Base-by-base conservation (phyloP, 1,140 invertebrate genomes). In the Ceratosolen solmsi region DNA sequence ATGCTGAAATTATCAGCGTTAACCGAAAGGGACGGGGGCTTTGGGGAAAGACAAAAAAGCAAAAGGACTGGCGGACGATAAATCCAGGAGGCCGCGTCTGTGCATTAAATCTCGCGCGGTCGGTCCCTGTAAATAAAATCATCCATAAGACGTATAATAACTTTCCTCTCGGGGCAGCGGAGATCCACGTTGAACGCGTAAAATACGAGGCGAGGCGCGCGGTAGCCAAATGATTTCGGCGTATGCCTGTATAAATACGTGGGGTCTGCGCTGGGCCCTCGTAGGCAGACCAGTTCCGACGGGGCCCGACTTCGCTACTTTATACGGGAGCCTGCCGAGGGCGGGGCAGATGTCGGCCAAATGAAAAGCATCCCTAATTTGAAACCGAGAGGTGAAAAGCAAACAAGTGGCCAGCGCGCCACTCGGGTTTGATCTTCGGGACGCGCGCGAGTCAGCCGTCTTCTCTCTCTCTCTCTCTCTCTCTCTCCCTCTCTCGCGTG, bases 311-410 rank as follows among this genome's bases (percentile, higher is more conserved):
- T 1, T n/a, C 20, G 76, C 82, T 83, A 83, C 82, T 86, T 82
- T 71, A 78, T 83, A 84, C 86, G 78, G 86, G 85, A 86, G 86
- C 86, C 77, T 30, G 36, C 58, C 70, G 78, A 81, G 85, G 86
- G 86, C 85, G 86, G 84, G 84, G 82, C 85, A 82, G 79, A 78
- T 80, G 85, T 86, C 86, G 83, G 83, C 72, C 72, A 71, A 80
- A 86, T 86, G 84, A 85, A 86, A 85, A 86, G 86, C 86, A 85
- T 85, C 84, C 82, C 86, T 86, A 86, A 86, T 86, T 86, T 86
- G 84, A 86, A 86, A 86, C 58, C 80, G 82, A 86, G 82, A 83
- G 78, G 78, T 83, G 78, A 83, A 83, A 83, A 84, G 84, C 82
- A 85, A 85, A 85, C 85, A 84, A 83, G 56, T 82, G 79, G 60